Conservation (phyloP, 2,113 vertebrate species). For the Pelecanus crispus region DNA sequence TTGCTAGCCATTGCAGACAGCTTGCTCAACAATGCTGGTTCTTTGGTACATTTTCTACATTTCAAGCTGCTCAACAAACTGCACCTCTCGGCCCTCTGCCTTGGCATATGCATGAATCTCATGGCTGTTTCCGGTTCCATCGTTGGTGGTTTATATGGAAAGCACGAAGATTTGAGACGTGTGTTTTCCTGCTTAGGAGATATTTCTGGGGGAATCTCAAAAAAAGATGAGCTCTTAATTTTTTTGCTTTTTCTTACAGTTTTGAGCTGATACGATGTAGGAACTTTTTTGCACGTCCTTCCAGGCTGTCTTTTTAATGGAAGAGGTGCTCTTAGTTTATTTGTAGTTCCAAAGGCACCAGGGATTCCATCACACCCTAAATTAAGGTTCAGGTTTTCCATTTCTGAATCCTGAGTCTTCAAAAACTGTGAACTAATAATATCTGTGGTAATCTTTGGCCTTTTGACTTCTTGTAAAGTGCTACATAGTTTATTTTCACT, state of each 20-base stretch:
- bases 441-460: slow-evolving; percentile 40
- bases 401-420: slow-evolving; percentile 27
- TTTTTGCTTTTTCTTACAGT: not conserved
- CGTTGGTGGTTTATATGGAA: not conserved
- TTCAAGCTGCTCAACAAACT: slow-evolving; percentile 27
- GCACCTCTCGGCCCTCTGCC: slow-evolving; percentile 41
- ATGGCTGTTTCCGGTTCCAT: not conserved
- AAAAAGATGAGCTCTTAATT: not conserved
- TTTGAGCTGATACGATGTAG: not conserved
- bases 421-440: not conserved
- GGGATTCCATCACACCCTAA: not conserved
- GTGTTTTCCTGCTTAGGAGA: slow-evolving; percentile 11
- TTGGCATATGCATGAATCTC: not conserved
- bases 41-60: slow-evolving; percentile 69
- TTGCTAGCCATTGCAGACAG: slow-evolving; percentile 68
- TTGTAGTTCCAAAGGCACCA: slow-evolving; percentile 53
- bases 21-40: slow-evolving; percentile 61
- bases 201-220: not conserved
- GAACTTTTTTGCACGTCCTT: slow-evolving; percentile 56
- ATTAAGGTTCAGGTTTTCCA: not conserved
- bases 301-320: slow-evolving; percentile 64
- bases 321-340: not conserved
- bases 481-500: not conserved
- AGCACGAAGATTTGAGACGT: not conserved
- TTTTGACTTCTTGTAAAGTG: slow-evolving; percentile 29